These are phyloP conservation scores for Hypolimnas misippus DNA, from an alignment of 2,888 invertebrate genomes.

Conservation along the genomic window DNA sequence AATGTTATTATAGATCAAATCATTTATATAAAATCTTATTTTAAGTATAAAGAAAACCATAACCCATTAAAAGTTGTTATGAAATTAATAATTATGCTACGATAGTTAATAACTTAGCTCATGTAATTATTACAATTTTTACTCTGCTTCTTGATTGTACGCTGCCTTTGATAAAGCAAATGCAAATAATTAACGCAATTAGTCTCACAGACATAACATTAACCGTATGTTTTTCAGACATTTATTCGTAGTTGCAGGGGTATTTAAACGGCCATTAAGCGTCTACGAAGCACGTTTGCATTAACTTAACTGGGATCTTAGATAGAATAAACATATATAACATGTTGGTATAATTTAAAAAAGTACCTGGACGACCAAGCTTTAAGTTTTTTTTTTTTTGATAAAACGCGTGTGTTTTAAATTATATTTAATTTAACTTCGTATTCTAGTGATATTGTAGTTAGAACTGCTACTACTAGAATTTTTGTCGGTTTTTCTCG, in stretches of 20 bases:
- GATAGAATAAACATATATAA: constrained; percentile 14
- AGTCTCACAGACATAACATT: constrained; percentile 25
- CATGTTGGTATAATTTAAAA: constrained; percentile 4
- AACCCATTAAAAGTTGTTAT: neutral
- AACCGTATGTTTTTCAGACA: constrained; percentile 37
- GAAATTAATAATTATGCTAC: neutral
- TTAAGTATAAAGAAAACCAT: neutral
- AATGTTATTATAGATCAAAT: no score
- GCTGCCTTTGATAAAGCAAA: neutral
- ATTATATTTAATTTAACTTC: no score
- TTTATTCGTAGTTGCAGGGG: constrained; percentile 36
- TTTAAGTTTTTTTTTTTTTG: no score
- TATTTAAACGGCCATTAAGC: constrained; percentile 40
- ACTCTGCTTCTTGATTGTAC: neutral
- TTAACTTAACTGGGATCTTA: constrained; percentile 36
- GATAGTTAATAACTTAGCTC: neutral
- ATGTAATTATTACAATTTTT: neutral
- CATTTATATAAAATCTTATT: no score
- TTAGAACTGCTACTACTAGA: no score
- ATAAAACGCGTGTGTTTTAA: no score
- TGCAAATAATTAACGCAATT: constrained; percentile 24
- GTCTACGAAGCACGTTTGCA: constrained; percentile 33
- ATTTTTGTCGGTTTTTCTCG: no score
- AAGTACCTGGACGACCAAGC: no score
- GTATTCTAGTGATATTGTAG: no score